These are phyloP conservation scores for Neria commutata DNA, from an alignment of 2,888 invertebrate genomes.

Conservation along the genomic window DNA sequence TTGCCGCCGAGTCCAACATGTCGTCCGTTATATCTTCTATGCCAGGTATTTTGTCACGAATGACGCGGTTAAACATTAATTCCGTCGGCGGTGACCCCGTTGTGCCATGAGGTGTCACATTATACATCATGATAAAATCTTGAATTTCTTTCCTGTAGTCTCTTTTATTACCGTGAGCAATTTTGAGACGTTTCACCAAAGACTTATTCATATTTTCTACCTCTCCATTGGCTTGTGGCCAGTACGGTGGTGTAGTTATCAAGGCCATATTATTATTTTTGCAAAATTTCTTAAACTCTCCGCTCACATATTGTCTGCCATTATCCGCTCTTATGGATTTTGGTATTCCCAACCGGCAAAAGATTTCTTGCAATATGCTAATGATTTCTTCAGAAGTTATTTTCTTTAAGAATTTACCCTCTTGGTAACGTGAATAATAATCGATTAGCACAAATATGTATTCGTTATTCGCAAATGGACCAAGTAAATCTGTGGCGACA, in stretches of 20 bases:
- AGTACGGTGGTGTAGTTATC: constrained; percentile 16
- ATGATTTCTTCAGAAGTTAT: constrained; percentile 3
- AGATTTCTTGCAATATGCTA: constrained; percentile 11
- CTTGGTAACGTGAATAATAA: neutral
- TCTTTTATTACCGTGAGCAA: constrained; percentile 9
- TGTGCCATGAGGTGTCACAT: constrained; percentile 24
- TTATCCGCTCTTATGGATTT: constrained; percentile 2
- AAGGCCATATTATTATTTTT: constrained; percentile 3
- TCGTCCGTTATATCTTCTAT: no score
- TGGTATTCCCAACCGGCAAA: neutral
- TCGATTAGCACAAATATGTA: neutral
- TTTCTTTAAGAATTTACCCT: neutral
- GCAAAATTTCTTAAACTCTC: constrained; percentile 15
- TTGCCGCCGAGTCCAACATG: no score
- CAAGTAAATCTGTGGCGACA: constrained; percentile 6
- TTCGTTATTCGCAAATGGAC: neutral
- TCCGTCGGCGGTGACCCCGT: constrained; percentile 21
- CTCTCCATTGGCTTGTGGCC: constrained; percentile 26
- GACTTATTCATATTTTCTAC: constrained; percentile 19
- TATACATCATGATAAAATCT: constrained; percentile 22
- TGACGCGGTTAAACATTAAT: constrained; percentile 17
- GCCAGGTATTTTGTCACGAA: constrained; percentile 12
- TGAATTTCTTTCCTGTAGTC: constrained; percentile 22
- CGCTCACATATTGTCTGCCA: constrained; percentile 6
- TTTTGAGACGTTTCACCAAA: constrained; percentile 18